Percentiles rank a stretch among this genome's conserved stretches.
Conservation (phyloP, 2,113 vertebrate genomes). For the Centrocercus urophasianus region DNA sequence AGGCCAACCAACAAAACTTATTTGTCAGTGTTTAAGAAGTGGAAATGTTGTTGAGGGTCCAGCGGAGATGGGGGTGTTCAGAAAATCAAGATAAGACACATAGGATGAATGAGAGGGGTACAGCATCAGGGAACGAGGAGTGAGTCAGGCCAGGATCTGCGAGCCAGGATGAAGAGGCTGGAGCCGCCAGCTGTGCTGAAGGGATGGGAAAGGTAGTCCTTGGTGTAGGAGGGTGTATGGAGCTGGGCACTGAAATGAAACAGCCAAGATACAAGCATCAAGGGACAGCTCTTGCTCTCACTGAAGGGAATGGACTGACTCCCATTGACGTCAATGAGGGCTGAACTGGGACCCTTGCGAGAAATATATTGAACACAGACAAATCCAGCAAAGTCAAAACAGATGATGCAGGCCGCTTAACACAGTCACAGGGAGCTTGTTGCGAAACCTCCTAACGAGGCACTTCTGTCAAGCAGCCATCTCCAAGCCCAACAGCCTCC, state of each 20-base stretch:
- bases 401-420: slow-evolving; percentile 68
- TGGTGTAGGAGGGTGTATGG: background rate
- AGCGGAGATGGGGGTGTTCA: background rate
- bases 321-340: slow-evolving; percentile 72
- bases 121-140: background rate
- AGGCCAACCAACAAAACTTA: background rate
- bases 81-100: background rate
- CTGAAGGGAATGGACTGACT: slow-evolving; percentile 61
- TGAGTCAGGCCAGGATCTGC: background rate
- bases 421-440: slow-evolving; percentile 58
- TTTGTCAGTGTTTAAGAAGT: background rate
- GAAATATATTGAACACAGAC: slow-evolving; percentile 73
- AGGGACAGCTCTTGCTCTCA: slow-evolving; percentile 43
- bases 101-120: background rate
- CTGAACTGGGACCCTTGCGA: slow-evolving; percentile 69
- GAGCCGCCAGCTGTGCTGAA: background rate
- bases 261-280: slow-evolving; percentile 18
- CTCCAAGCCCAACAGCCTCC: slow-evolving; percentile 38
- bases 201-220: background rate
- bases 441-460: slow-evolving; percentile 56
- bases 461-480: slow-evolving; percentile 58
- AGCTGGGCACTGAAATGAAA: slow-evolving; percentile 24
- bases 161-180: background rate
- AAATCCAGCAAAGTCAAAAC: slow-evolving; percentile 70
- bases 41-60: background rate